phyloP scores from a whole-genome alignment of 2,797 vertebrate genomes.

The Neostethus bicornis region DNA sequence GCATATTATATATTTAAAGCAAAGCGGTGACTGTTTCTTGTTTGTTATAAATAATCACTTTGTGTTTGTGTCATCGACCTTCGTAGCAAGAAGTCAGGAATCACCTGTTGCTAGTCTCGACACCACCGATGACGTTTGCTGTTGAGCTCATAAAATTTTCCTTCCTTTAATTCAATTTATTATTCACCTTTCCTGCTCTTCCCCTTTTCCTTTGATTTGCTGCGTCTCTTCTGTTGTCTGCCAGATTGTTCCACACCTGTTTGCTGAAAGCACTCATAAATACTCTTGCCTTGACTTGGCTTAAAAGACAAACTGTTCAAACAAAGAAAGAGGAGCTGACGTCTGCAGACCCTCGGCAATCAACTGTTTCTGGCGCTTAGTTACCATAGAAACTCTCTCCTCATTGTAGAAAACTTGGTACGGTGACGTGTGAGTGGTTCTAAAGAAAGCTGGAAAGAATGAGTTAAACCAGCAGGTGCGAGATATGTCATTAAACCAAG shows the following conservation, averaged over 20 bases:
- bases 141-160: slow-evolving; percentile 7
- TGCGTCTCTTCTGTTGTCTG: slow-evolving; percentile 1
- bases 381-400: slow-evolving; percentile 45
- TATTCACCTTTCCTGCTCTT: too few relatives aligned
- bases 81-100: too few relatives aligned
- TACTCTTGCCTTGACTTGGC: slow-evolving; percentile 12
- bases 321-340: slow-evolving; percentile 22
- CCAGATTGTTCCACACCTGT: slow-evolving; percentile 15
- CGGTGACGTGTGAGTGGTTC: slow-evolving; percentile 26
- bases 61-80: too few relatives aligned
- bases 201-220: slow-evolving; percentile 18
- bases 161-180: slow-evolving; percentile 19
- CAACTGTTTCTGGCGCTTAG: slow-evolving; percentile 34
- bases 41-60: too few relatives aligned
- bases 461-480: slow-evolving; percentile 2
- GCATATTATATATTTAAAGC: too few relatives aligned
- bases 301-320: slow-evolving; percentile 31
- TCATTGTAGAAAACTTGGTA: slow-evolving; percentile 46
- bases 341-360: slow-evolving; percentile 33
- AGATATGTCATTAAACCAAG: too few relatives aligned
- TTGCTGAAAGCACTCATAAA: slow-evolving; percentile 30
- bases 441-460: slow-evolving; percentile 13
- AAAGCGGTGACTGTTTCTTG: too few relatives aligned
- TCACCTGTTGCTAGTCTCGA: too few relatives aligned
- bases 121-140: too few relatives aligned